Evolutionary conservation across 2,888 invertebrate genomes (phyloP).

Genomic region (Rhyacophila evoluta): DNA sequence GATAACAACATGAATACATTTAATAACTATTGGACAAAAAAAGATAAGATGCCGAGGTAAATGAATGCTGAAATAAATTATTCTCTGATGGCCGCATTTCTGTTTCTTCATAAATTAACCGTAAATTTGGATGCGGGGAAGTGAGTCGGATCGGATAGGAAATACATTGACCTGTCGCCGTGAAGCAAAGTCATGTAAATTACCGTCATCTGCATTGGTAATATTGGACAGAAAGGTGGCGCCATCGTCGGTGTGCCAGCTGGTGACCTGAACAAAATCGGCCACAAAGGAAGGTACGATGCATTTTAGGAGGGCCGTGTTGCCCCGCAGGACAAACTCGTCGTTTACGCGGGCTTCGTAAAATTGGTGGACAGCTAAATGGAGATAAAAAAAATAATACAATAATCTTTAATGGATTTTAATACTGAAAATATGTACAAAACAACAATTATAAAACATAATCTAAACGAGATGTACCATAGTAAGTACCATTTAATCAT

Average conservation of each 20-base stretch:
- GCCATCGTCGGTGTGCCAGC: constrained; percentile 77
- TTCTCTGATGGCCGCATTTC: neutral
- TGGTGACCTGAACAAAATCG: constrained; percentile 83
- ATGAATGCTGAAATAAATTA: no score
- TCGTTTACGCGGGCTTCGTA: constrained; percentile 89
- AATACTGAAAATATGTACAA: no score
- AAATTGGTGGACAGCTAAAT: constrained; percentile 84
- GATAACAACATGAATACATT: neutral
- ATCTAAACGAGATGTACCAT: no score
- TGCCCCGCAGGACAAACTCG: constrained; percentile 86
- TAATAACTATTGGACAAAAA: neutral
- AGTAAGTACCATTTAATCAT: no score
- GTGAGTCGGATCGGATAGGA: constrained; percentile 35
- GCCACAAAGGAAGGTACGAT: constrained; percentile 87
- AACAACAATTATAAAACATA: no score
- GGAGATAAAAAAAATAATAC: constrained; percentile 48
- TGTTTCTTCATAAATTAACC: neutral
- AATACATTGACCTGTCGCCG: neutral
- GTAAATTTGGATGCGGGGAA: constrained; percentile 20
- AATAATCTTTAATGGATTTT: no score
- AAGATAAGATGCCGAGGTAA: no score
- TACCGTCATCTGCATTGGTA: constrained; percentile 52
- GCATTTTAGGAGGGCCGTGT: constrained; percentile 85
- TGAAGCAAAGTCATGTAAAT: neutral
- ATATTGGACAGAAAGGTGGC: constrained; percentile 47